Conservation (phyloP, 2,888 invertebrate genomes). For the Ichneumoninae sp. region DNA sequence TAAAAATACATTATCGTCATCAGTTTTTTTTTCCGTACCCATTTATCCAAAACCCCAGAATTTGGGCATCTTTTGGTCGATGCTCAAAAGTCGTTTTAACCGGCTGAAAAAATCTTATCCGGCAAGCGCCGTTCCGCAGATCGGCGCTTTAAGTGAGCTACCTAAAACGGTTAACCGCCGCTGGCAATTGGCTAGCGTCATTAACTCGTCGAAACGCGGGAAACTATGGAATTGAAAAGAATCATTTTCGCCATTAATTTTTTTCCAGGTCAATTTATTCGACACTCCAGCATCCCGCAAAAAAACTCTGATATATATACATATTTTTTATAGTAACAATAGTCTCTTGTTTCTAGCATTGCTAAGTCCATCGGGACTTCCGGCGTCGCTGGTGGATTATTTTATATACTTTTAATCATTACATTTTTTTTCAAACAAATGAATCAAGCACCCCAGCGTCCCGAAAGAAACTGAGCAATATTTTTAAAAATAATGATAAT, state of each 20-base stretch:
- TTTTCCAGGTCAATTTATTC: neutral
- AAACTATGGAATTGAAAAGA: too few species aligned
- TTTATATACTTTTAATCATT: too few species aligned
- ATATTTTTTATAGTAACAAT: neutral
- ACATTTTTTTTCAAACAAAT: too few species aligned
- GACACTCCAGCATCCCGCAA: neutral
- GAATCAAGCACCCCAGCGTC: too few species aligned
- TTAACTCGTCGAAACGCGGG: neutral
- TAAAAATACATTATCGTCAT: neutral
- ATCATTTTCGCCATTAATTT: too few species aligned
- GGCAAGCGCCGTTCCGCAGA: neutral
- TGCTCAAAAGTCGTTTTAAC: neutral
- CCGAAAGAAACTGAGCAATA: neutral
- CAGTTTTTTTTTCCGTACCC: too few species aligned
- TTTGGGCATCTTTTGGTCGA: too few species aligned
- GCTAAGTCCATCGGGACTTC: constrained; percentile 84
- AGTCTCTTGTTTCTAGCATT: constrained; percentile 89
- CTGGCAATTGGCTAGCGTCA: neutral
- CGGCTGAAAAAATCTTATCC: neutral
- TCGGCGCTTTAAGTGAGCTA: neutral
- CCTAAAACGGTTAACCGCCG: neutral
- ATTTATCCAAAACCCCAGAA: too few species aligned
- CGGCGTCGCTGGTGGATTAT: constrained; percentile 82
- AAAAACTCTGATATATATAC: neutral
- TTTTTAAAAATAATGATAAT: constrained; percentile 1